Conservation (phyloP, 2,113 vertebrate genomes). For the Pituophis catenifer region DNA sequence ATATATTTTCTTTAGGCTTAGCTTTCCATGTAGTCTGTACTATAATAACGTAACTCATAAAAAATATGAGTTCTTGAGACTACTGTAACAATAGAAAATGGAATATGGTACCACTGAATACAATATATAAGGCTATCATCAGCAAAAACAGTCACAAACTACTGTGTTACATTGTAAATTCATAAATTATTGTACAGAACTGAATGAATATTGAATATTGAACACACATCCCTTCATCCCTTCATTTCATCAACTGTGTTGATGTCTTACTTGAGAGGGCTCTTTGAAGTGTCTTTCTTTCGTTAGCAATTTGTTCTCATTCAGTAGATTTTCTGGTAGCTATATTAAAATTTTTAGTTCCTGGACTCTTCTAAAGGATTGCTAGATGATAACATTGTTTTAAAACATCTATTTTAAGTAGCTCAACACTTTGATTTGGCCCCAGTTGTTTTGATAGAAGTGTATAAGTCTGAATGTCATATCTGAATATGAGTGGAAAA, state of each 20-base stretch:
- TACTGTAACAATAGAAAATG: neutral
- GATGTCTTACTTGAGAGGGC: conserved; percentile 8
- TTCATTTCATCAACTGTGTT: no score
- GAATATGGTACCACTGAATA: neutral
- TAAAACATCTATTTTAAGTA: conserved; percentile 46
- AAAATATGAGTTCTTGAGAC: neutral
- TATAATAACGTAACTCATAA: neutral
- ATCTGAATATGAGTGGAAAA: conserved; percentile 51
- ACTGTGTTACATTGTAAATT: neutral
- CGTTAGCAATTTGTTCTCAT: conserved; percentile 50
- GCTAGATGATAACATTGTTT: conserved; percentile 50
- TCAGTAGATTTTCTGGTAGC: conserved; percentile 42
- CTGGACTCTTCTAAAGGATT: conserved; percentile 38
- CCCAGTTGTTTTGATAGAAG: conserved; percentile 27
- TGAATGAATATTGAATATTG: neutral
- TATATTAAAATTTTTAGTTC: conserved; percentile 24
- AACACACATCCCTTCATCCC: conserved; percentile 19
- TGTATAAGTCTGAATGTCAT: conserved; percentile 48
- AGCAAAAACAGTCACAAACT: neutral
- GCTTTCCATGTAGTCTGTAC: neutral
- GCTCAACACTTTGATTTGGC: conserved; percentile 25
- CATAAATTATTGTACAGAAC: neutral
- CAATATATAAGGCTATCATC: neutral
- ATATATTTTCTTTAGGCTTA: neutral
- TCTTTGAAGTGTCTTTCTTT: conserved; percentile 37